Base-by-base conservation (phyloP, 2,888 invertebrate species). In the Amblyteles armatorius region DNA sequence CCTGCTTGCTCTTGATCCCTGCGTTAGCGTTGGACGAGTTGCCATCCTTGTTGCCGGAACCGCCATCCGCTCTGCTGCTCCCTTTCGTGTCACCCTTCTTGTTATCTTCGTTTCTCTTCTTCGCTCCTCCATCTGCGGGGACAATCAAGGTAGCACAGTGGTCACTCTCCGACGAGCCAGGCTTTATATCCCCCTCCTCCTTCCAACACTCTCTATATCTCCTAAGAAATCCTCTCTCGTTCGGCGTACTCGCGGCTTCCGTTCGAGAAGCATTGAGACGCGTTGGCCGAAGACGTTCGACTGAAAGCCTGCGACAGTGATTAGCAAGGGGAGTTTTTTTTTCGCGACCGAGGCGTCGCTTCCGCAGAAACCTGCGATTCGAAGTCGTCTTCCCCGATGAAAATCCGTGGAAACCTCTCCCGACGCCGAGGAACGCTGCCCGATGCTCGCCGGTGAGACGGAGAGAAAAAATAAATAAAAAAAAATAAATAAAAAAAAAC, bases 1-100 rank as follows among this genome's bases (percentile, higher is more conserved):
- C 95, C 90, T 95, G 95, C 92, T 95, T 95, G 93, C 95, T 96
- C 94, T 95, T 95, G 88, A 95, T 95, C 92, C 92, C 92, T 84
- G 90, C 85, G 88, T 95, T 95, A 88, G 93, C 94, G 85, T 94
- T 94, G 89, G 89, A 87, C 65, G 90, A 88, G 80, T 89, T 90
- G 86, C 91, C 90, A 87, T 91, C 91, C 91, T 92, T 92, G 90
- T 90, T 91, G 90, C 90, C 88, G 90, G 88, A 65, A 71, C 82
- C 90, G 86, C 90, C 90, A 86, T 93, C 93, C 88, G 91, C 92
- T 91, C 93, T 92, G 91, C 93, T 88, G 91, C 93, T 92, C 89
- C 93, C 93, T 93, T 94, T 93, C 87, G 93, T 91, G 90, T 93
- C 93, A 90, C 92, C 93, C 85, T 89, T 89, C 91, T 90, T 89